Evolutionary conservation across 2,888 invertebrate species (phyloP).

Genomic region (Sminthurinus aureus): DNA sequence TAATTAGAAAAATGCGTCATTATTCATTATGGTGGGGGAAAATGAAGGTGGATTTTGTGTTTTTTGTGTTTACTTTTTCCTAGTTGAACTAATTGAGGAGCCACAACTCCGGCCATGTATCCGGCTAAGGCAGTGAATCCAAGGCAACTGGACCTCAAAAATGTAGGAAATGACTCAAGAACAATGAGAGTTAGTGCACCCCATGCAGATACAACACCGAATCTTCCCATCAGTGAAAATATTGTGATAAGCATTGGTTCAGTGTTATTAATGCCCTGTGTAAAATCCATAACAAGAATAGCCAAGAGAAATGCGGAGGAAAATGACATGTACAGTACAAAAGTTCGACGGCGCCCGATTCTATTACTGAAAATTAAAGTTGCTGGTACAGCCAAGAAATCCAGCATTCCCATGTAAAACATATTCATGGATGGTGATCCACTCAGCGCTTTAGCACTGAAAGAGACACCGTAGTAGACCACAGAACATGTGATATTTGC

Average conservation of each 20-base stretch:
- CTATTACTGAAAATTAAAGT: slow-evolving; percentile 36
- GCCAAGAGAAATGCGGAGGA: slow-evolving; percentile 45
- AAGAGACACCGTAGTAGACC: slow-evolving; percentile 48
- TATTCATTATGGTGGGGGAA: no score
- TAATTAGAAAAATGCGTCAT: no score
- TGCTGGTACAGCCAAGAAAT: slow-evolving; percentile 30
- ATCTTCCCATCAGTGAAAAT: slow-evolving; percentile 37
- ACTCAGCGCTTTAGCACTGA: slow-evolving; percentile 39
- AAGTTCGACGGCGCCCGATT: slow-evolving; percentile 53
- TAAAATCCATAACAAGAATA: slow-evolving; percentile 38
- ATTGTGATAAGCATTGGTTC: slow-evolving; percentile 35
- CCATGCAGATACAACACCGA: slow-evolving; percentile 45
- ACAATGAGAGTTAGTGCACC: slow-evolving; percentile 51
- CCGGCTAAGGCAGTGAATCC: slow-evolving; percentile 54
- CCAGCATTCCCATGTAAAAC: slow-evolving; percentile 42
- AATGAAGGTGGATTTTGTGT: no score
- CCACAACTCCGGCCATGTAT: slow-evolving; percentile 51
- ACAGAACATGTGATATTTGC: slow-evolving; percentile 41
- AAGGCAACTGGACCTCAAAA: slow-evolving; percentile 48
- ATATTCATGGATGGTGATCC: slow-evolving; percentile 41
- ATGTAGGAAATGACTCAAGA: slow-evolving; percentile 56
- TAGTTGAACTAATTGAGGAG: slow-evolving; percentile 53
- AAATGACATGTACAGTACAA: slow-evolving; percentile 44
- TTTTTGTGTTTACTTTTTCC: slow-evolving; percentile 46
- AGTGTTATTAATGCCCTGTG: neutral